Evolutionary conservation across 30 jellyfish, hydroid and myxozoan genomes (phyloP).

Genomic region (Clytia hemisphaerica): DNA sequence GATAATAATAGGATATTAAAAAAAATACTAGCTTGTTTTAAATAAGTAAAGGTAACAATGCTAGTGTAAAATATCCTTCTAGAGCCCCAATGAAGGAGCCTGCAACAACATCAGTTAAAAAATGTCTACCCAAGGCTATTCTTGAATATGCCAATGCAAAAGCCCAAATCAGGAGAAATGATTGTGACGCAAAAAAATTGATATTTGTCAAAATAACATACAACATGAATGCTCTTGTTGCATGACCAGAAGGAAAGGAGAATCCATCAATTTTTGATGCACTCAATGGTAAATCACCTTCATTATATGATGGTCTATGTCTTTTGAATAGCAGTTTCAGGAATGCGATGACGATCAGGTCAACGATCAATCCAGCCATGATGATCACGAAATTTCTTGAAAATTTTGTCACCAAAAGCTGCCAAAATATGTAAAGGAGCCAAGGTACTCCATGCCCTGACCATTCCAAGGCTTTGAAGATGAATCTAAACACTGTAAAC

Average conservation of each 20-base stretch:
- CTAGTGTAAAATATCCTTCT: slow-evolving; percentile 21
- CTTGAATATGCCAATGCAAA: slow-evolving; percentile 53
- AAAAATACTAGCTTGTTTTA: no score
- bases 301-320: slow-evolving; percentile 70
- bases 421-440: slow-evolving; percentile 22
- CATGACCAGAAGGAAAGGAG: slow-evolving; percentile 95
- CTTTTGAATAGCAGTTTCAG: slow-evolving; percentile 47
- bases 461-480: slow-evolving; percentile 49
- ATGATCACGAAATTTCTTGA: slow-evolving; percentile 18
- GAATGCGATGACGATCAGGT: slow-evolving; percentile 49
- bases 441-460: slow-evolving; percentile 94
- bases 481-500: not conserved
- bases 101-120: slow-evolving; percentile 64
- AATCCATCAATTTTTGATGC: slow-evolving; percentile 57
- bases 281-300: slow-evolving; percentile 47
- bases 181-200: not conserved
- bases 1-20: no score
- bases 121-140: slow-evolving; percentile 84
- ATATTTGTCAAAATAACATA: slow-evolving; percentile 16
- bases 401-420: slow-evolving; percentile 19
- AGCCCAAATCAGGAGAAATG: slow-evolving; percentile 47
- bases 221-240: slow-evolving; percentile 79
- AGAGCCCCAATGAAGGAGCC: slow-evolving; percentile 59
- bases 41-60: no score
- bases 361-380: slow-evolving; percentile 51